Percentiles rank a stretch among this genome's conserved stretches.
These are phyloP conservation scores for Argyresthia goedartella DNA, from an alignment of 2,888 invertebrate species.

Conservation along the genomic window DNA sequence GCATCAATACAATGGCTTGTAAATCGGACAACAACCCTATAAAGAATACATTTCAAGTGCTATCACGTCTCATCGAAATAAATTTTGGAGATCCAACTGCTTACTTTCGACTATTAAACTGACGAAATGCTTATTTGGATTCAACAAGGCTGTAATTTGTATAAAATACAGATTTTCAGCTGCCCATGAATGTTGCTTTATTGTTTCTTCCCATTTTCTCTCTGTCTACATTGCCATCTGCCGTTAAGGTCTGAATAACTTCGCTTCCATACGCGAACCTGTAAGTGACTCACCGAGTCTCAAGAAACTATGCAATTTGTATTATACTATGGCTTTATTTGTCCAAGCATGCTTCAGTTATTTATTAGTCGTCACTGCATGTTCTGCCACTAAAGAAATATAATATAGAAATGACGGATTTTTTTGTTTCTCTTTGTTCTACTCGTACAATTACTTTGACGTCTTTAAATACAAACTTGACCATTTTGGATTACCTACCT, in stretches of 20 bases:
- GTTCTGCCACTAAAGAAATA: no score
- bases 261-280: constrained; percentile 24
- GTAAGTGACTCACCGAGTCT: constrained; percentile 21
- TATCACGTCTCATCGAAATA: neutral
- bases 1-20: neutral
- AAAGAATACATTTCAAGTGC: neutral
- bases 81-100: neutral
- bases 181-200: constrained; percentile 13
- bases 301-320: constrained; percentile 10
- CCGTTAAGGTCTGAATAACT: constrained; percentile 16
- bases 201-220: neutral
- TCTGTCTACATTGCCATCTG: neutral
- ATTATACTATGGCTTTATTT: constrained; percentile 15
- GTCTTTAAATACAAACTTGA: no score
- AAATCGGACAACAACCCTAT: neutral
- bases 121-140: constrained; percentile 29
- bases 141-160: constrained; percentile 13
- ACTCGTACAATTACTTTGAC: no score
- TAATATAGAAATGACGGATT: no score
- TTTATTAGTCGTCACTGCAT: constrained; percentile 7
- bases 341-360: constrained; percentile 33
- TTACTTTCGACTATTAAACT: constrained; percentile 19
- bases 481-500: no score
- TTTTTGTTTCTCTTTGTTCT: no score
- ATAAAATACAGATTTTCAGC: constrained; percentile 31